A percentile compares a stretch with the other conserved stretches of the same genome.
Conservation (phyloP, 2,113 vertebrate genomes). For the Charina bottae region DNA sequence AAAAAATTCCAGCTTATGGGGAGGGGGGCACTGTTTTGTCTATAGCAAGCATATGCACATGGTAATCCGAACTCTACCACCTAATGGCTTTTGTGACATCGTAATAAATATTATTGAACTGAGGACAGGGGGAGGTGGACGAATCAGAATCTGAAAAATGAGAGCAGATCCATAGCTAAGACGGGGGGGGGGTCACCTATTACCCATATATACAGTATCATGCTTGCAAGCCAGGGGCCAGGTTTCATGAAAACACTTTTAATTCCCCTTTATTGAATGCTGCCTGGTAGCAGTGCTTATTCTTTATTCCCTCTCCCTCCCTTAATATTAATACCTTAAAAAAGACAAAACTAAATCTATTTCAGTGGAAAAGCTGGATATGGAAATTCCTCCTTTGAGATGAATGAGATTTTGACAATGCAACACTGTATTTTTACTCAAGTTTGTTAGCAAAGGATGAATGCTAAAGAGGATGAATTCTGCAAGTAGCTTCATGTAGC, state of each 20-base stretch:
- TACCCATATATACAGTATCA: neutral
- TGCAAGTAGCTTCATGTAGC: too few relatives aligned
- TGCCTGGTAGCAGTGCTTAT: neutral
- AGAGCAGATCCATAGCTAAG: neutral
- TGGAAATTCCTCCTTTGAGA: neutral
- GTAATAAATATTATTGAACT: conserved; percentile 60
- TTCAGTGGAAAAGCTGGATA: neutral
- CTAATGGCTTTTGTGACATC: conserved; percentile 48
- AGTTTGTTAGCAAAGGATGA: too few relatives aligned
- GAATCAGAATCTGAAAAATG: neutral
- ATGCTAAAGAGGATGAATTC: too few relatives aligned
- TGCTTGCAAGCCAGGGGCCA: neutral
- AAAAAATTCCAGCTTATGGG: conserved; percentile 51
- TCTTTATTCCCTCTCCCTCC: neutral
- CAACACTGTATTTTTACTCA: neutral
- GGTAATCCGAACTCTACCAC: conserved; percentile 61
- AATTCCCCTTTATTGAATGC: neutral
- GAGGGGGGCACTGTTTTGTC: conserved; percentile 51
- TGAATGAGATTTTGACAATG: neutral
- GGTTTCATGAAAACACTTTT: too few relatives aligned
- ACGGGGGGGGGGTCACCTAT: neutral
- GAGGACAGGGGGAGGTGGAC: neutral
- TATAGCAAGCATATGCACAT: conserved; percentile 49
- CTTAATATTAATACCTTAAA: too few relatives aligned
- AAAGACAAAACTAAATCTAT: neutral